Conservation (phyloP, 2,113 vertebrate species). For the Malurus alboscapulatus region DNA sequence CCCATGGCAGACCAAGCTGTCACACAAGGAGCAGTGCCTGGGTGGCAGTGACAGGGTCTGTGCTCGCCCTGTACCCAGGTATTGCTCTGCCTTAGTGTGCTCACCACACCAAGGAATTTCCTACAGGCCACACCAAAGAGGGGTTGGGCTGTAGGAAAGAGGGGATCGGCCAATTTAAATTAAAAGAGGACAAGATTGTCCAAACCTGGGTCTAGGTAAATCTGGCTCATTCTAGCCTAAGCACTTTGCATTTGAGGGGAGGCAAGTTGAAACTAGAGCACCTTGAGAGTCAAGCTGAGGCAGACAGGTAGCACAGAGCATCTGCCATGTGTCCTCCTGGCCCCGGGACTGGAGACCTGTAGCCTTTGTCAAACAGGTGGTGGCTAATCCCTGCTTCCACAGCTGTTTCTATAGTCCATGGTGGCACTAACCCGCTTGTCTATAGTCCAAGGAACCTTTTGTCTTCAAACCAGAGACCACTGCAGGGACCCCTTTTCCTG, state of each 20-base stretch:
- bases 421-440: not conserved
- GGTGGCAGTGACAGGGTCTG: not conserved
- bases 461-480: conserved; percentile 1
- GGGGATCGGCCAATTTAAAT: accelerated
- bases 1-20: not conserved
- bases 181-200: not conserved
- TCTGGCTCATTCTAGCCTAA: not conserved
- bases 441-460: conserved; percentile 29
- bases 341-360: not conserved
- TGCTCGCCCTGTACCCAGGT: not conserved
- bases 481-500: conserved; percentile 6
- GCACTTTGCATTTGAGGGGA: not conserved
- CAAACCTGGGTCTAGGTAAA: not conserved
- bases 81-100: accelerated
- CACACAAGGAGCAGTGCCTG: accelerated
- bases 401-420: not conserved
- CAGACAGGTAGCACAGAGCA: not conserved
- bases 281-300: not conserved
- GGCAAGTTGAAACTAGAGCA: not conserved
- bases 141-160: not conserved
- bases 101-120: not conserved
- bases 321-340: not conserved
- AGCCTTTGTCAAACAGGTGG: conserved; percentile 2
- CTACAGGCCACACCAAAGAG: not conserved
- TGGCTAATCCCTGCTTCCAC: conserved; percentile 22